phyloP scores from a whole-genome alignment of 2,797 vertebrate species.

The Lepilemur septentrionalis region DNA sequence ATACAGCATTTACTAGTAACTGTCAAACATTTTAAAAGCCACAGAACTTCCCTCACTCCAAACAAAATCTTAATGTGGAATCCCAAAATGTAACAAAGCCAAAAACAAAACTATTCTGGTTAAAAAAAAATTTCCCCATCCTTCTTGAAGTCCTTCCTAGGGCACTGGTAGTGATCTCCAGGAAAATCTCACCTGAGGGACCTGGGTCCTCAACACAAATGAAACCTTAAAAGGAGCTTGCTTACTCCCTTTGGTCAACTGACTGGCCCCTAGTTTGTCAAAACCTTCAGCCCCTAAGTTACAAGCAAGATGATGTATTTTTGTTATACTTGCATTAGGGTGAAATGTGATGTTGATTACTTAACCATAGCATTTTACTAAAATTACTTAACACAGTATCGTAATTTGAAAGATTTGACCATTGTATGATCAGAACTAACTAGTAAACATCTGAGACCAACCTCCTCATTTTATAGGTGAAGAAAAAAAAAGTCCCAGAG shows the following conservation, averaged over 20 bases:
- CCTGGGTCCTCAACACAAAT: not conserved
- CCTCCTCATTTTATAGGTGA: not conserved
- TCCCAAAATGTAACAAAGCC: not conserved
- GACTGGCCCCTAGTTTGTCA: not conserved
- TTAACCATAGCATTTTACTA: constrained; percentile 9
- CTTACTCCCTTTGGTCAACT: not conserved
- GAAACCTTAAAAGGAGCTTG: not conserved
- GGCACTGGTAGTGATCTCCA: not conserved
- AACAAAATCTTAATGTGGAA: constrained; percentile 27
- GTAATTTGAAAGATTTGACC: not conserved
- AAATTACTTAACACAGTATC: constrained; percentile 4
- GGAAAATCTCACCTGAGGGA: not conserved
- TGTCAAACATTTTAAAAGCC: constrained; percentile 6
- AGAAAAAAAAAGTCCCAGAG: not conserved
- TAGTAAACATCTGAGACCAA: not conserved
- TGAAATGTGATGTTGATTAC: not conserved
- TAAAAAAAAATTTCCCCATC: not conserved
- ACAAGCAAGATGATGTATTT: not conserved
- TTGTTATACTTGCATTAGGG: not conserved
- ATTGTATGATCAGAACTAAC: not conserved
- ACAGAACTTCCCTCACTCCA: not conserved
- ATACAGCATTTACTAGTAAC: not conserved
- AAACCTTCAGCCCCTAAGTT: not conserved
- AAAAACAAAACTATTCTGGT: not conserved
- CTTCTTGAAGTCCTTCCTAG: not conserved